Base-by-base conservation (phyloP, 2,888 invertebrate species). In the Limnephilus lunatus region DNA sequence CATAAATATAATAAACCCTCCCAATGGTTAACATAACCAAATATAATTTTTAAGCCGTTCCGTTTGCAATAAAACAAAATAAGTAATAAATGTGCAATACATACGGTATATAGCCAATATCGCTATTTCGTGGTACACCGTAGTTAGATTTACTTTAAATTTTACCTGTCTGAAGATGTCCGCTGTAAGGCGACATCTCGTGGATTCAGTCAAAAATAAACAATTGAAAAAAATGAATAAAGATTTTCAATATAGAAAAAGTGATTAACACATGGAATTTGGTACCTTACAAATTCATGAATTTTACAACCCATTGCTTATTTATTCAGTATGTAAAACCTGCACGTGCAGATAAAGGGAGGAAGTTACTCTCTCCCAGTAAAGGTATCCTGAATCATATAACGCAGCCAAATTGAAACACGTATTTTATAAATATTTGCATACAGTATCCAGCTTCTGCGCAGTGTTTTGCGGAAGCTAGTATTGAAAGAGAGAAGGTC, bases 341-440 rank as follows among this genome's bases (percentile, higher is more conserved):
- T 30, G 82, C 82, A 83, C 82, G 32, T 35, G 32, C 19, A 83
- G 82, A 32, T 32, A 31, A 83, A 83, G 30, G 30, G 25, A 19
- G 25, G 25, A 68, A 68, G n/a, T n/a, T n/a, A 9, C 68, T 68
- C 68, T 68, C 7, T 25, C 32, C 31, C 1, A 82, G 32, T 14
- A 82, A 82, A 82, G 82, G 82, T 82, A 85, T 68, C 89, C 48
- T 48, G 89, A 90, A 89, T 91, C 91, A 91, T 91, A 85, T 89
- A 89, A 82, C 88, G 90, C 92, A 92, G 53, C 92, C 81, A 93
- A 93, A 93, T 93, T 93, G 93, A 93, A 93, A 93, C 93, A 93
- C 93, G 93, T 93, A 88, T 92, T 91, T 92, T 92, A 92, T 92
- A 92, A 92, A 92, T 92, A 92, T 92, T 92, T 93, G 93, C 92